Base-by-base conservation (phyloP, 2,113 vertebrate species). In the Dasyprocta punctata region DNA sequence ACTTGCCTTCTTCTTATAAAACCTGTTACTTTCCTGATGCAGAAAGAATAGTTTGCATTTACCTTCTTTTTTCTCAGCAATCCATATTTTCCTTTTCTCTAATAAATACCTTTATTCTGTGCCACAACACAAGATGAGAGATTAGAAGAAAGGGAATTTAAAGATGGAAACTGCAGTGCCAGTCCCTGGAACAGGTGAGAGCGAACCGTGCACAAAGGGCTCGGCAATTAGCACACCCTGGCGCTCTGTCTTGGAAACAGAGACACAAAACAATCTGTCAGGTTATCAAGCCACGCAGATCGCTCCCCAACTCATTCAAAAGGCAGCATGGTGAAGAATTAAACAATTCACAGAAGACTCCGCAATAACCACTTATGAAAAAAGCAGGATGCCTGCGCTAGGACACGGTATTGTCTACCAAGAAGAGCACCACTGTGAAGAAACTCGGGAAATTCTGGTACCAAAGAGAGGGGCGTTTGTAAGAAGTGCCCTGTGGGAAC, bases 241-340 rank as follows among this genome's bases (percentile, higher is more conserved):
- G 83, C 22, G 56, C 56, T 95, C 58, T 78, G 47, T 78, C 58
- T 89, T 73, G 58, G 94, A 89, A 93, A 77, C n/a, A 44, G 67
- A 78, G 75, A 90, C 83, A 86, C 95, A 92, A 86, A 80, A 83
- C 89, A 96, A 58, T 88, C 88, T 86, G 88, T 87, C 94, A 86
- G 41, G 22, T 41, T 86, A 56, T 75, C 88, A 88, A 47, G 77
- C 54, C 47, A 60, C 20, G 44, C 90, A 44, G 58, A 90, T 67
- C 93, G 83, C 93, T 69, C 92, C 60, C 92, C n/a, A 5, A 16
- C 84, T 86, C 94, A 81, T 69, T 92, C 82, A 52, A 44, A 54
- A 92, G 87, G 47, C 36, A 86, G 71, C n/a, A 52, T 22, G 92
- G 86, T 78, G 75, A 96, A 94, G 87, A 93, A 87, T 90, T 80